These are phyloP conservation scores for Lucilia cuprina DNA, from an alignment of 1,140 invertebrate genomes.

Conservation along the genomic window DNA sequence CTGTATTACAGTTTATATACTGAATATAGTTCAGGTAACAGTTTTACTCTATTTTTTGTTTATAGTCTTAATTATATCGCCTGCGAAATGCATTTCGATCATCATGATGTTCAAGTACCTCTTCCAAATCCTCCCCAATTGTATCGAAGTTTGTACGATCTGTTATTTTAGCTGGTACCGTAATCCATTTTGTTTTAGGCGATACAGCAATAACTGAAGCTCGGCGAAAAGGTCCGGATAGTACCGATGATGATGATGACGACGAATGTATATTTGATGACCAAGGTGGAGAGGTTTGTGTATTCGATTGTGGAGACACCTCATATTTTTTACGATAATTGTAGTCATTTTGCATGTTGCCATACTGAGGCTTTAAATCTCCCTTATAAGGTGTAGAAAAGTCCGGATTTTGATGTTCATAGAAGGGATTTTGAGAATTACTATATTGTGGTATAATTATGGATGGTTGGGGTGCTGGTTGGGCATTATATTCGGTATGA, in stretches of 20 bases:
- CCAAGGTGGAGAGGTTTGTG: background rate
- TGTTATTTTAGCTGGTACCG: background rate
- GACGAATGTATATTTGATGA: background rate
- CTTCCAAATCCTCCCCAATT: background rate
- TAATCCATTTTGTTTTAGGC: conserved; percentile 13
- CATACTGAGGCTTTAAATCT: background rate
- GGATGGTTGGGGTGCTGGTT: background rate
- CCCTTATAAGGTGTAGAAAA: background rate
- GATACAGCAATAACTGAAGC: background rate
- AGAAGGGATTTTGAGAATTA: background rate
- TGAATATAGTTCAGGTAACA: no score
- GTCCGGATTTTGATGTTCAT: background rate
- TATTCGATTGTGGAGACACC: background rate
- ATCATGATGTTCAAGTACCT: background rate
- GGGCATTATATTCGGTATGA: background rate
- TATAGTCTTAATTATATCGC: background rate
- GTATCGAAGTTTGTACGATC: background rate
- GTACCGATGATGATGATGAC: background rate
- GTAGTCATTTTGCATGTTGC: background rate
- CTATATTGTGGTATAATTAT: background rate
- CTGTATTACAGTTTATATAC: no score
- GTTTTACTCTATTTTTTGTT: background rate
- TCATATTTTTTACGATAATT: conserved; percentile 2
- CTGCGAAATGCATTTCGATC: background rate
- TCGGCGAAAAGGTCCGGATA: background rate